These are phyloP conservation scores for Neopelma chrysocephalum DNA, from an alignment of 2,797 vertebrate genomes.

Conservation along the genomic window DNA sequence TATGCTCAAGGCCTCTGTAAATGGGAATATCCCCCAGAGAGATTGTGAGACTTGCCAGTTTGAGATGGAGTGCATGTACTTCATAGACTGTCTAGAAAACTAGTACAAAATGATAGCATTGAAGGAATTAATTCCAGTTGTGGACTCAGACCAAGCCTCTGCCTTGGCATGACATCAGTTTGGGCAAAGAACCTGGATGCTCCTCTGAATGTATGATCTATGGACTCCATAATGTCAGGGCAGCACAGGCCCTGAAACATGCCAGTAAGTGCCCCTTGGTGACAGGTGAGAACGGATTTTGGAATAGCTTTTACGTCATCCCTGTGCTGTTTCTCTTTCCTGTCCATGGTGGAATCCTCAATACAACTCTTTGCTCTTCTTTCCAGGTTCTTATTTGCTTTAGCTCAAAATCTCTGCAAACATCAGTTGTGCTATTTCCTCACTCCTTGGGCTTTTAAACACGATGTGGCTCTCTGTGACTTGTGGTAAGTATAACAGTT, in stretches of 20 bases:
- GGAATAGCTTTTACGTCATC: background rate
- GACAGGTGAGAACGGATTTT: background rate
- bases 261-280: background rate
- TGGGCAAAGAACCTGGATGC: background rate
- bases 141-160: background rate
- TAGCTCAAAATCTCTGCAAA: background rate
- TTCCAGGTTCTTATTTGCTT: background rate
- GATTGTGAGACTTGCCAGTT: background rate
- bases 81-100: background rate
- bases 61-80: background rate
- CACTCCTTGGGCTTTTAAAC: background rate
- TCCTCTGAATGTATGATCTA: background rate
- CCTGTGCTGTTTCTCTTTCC: background rate
- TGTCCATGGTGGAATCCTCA: background rate
- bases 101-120: background rate
- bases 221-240: background rate
- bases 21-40: background rate
- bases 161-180: background rate
- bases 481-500: background rate
- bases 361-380: background rate
- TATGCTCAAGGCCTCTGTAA: background rate
- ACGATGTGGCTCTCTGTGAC: background rate
- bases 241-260: background rate
- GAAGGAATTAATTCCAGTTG: background rate
- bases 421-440: background rate